Percentiles rank a stretch among this genome's conserved stretches.
phyloP scores from a whole-genome alignment of 2,797 vertebrate species.

The Helarctos malayanus region DNA sequence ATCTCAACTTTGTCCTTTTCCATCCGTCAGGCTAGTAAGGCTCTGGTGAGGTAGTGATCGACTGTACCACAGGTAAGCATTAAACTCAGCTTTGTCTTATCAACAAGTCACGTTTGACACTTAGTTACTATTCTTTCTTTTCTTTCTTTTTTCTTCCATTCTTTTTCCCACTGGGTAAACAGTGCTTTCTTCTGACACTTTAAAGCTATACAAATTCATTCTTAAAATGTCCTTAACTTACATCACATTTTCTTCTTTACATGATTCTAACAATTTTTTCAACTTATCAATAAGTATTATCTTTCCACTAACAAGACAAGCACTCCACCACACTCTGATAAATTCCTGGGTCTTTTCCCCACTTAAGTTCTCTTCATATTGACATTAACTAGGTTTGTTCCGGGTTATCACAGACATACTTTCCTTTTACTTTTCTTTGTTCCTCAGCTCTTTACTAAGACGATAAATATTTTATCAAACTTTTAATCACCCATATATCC shows the following conservation, averaged over 20 bases:
- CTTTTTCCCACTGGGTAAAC: not conserved
- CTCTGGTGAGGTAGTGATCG: not conserved
- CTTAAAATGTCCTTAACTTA: conserved; percentile 34
- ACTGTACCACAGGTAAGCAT: not conserved
- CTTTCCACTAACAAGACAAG: not conserved
- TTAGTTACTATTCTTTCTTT: not conserved
- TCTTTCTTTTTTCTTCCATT: not conserved
- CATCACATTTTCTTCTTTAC: not conserved
- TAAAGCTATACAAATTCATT: not conserved
- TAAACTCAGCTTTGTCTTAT: not conserved
- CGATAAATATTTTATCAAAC: conserved; percentile 15
- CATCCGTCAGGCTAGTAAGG: not conserved
- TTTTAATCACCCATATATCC: not conserved
- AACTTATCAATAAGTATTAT: not conserved
- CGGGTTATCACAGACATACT: not conserved
- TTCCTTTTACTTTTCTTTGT: conserved; percentile 38
- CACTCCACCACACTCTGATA: not conserved
- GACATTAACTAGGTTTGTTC: not conserved
- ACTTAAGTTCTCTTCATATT: conserved; percentile 7
- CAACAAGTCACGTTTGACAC: not conserved
- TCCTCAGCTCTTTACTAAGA: conserved; percentile 33
- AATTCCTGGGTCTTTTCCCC: conserved; percentile 1
- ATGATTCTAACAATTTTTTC: conserved; percentile 27
- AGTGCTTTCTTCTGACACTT: not conserved
- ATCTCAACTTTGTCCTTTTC: not conserved